Base-by-base conservation (phyloP, 2,113 vertebrate genomes). In the Phyllostomus hastatus region DNA sequence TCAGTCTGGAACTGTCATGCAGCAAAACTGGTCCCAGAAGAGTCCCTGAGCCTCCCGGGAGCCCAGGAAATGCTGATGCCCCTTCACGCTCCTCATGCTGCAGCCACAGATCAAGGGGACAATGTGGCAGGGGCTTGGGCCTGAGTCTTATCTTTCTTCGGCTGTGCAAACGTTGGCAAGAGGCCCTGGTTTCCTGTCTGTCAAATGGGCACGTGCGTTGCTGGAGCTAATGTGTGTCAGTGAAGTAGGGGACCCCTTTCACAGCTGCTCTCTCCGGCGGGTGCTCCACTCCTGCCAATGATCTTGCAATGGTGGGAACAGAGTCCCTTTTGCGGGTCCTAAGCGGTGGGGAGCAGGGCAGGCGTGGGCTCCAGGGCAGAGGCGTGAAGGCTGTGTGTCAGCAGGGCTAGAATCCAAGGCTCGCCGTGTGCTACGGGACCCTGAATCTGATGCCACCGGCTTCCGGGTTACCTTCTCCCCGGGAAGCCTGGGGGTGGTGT, bases 361-460 rank as follows among this genome's bases (percentile, higher is more conserved):
- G 2, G 35, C 0, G 0, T 66, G 64, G 59, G 64, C 35, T 81
- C 31, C 4, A 4, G 75, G 22, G 15, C 6, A 10, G 46, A 54
- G 9, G 22, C 5, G 17, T 4, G 50, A 52, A 26, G 26, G 22
- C 70, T 35, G 28, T 50, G 57, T 3, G 0, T 12, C 31, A 1
- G 38, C 4, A 0, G 6, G 12, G 24, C 81, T 19, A 5, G 57
- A 66, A 14, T n/a, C 50, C 64, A 20, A 46, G 61, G 73, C 24
- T 28, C 0, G 0, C 41, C 7, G 7, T 17, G 78, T 33, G 19
- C 31, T 1, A 2, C 19, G 54, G 6, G 35, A 70, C 38, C 52
- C 82, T 8, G 19, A 43, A 0, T 33, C 64, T 26, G 90, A 3
- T 14, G 24, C 41, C 48, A 11, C 38, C 0, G 1, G 41, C 66